Evolutionary conservation across 2,113 vertebrate genomes (phyloP), one percentile per base, ranked within the genome.

Genomic region (Balaenoptera acutorostrata): DNA sequence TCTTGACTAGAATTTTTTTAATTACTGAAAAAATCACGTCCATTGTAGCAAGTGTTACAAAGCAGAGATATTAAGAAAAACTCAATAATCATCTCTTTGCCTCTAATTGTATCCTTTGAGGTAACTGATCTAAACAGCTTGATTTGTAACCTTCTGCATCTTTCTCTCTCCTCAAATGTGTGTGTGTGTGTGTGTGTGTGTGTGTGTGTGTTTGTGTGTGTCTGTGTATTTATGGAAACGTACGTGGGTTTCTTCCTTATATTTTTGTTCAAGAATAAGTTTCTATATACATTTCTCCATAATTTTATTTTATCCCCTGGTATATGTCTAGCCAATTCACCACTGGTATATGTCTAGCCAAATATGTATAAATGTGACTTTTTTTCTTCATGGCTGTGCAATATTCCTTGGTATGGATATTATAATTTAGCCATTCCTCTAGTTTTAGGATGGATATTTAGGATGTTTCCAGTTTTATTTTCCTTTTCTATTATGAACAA

Each of bases 251-350:
- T 87, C 41, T 74, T 44, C 41, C 36, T 84, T 46, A 57, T 46
- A 29, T 64, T 87, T 94, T 88, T 95, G 57, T 90, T 87, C 13
- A 88, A 88, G 72, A 88, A 92, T 61, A 92, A 83, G 8, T 29
- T 80, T 89, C 27, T 90, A 4, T 85, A 21, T 78, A 29, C 8
- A 18, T 44, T 46, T 74, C 18, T 71, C 29, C 39, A 49, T 82
- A 71, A 49, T 93, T 93, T 71, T 86, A 31, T 88, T 86, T 95
- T 88, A n/a, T 64, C 44, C 4, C 33, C 23, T 72, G 39, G 39
- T 39, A 39, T 39, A 39, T 39, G 39, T 77, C 36, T 83, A 72
- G 90, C 66, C 5, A 64, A 27, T 71, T 49, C 11, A 64, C 25
- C 55, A 44, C 5, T 90, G 66, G 31, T 59, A 41, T 82, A 41